A percentile compares a stretch with the other conserved stretches of the same genome.
phyloP scores from a whole-genome alignment of 1,140 invertebrate genomes.

The Antheraea pernyi region DNA sequence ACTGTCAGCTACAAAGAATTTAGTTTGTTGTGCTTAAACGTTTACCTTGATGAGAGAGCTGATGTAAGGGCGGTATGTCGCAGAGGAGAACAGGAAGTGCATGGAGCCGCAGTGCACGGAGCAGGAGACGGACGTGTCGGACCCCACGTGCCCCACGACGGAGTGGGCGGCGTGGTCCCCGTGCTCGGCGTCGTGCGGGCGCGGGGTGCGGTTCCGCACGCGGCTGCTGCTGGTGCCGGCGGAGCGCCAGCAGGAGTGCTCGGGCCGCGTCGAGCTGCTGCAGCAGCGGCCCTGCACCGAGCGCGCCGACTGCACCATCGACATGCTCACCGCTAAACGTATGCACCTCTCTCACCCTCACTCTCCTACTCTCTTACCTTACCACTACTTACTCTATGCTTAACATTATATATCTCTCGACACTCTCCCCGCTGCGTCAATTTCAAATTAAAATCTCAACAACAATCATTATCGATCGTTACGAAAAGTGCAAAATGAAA shows the following conservation, averaged over 20 bases:
- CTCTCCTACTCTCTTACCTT: no score
- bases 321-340: conserved; percentile 88
- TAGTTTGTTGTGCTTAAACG: no score
- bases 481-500: no score
- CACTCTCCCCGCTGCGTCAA: no score
- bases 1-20: no score
- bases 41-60: no score
- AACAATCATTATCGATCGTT: no score
- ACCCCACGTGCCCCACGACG: conserved; percentile 79
- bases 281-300: conserved; percentile 84
- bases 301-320: conserved; percentile 84
- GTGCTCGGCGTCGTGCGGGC: conserved; percentile 84
- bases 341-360: no score
- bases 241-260: conserved; percentile 80
- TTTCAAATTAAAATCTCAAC: no score
- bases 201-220: conserved; percentile 79
- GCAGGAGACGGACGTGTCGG: conserved; percentile 78
- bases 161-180: conserved; percentile 84
- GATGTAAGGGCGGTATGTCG: no score
- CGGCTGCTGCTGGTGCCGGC: conserved; percentile 84
- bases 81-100: conserved; percentile 88
- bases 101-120: conserved; percentile 82
- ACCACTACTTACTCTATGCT: conserved; percentile 1
- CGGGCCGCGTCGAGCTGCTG: conserved; percentile 80
- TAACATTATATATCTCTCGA: background rate